phyloP scores from a whole-genome alignment of 1,140 invertebrate species.

The Atopsyche davidsoni region DNA sequence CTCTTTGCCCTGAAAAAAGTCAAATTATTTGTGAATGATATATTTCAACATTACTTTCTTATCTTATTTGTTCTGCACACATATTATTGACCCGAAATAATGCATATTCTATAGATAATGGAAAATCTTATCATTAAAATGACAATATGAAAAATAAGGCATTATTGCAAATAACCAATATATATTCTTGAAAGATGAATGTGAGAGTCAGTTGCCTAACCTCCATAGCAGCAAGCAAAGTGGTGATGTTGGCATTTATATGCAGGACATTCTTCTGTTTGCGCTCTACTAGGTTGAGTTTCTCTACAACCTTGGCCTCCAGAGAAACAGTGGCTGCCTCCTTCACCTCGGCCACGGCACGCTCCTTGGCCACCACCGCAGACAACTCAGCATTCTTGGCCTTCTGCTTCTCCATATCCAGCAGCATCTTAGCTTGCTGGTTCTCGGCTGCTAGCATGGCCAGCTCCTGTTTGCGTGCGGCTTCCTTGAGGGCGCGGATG shows the following conservation, averaged over 20 bases:
- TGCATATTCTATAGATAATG: constrained; percentile 9
- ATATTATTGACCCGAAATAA: too few relatives aligned
- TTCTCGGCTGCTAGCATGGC: constrained; percentile 57
- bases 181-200: too few relatives aligned
- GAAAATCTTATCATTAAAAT: too few relatives aligned
- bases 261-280: constrained; percentile 51
- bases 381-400: constrained; percentile 32
- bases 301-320: constrained; percentile 49
- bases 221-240: too few relatives aligned
- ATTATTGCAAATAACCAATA: too few relatives aligned
- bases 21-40: too few relatives aligned
- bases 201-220: too few relatives aligned
- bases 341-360: constrained; percentile 34
- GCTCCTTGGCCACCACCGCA: constrained; percentile 37
- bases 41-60: too few relatives aligned
- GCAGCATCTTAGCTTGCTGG: constrained; percentile 51
- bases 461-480: constrained; percentile 51
- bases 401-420: constrained; percentile 56
- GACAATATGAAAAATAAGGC: too few relatives aligned
- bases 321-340: constrained; percentile 45
- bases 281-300: constrained; percentile 40
- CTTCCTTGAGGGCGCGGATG: constrained; percentile 44
- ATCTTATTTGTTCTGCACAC: too few relatives aligned
- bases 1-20: constrained; percentile 26
- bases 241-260: too few relatives aligned